Percentiles rank a stretch among this genome's conserved stretches.
Conservation (phyloP, 23 tunicate genomes). For the Aplidium turbinatum region DNA sequence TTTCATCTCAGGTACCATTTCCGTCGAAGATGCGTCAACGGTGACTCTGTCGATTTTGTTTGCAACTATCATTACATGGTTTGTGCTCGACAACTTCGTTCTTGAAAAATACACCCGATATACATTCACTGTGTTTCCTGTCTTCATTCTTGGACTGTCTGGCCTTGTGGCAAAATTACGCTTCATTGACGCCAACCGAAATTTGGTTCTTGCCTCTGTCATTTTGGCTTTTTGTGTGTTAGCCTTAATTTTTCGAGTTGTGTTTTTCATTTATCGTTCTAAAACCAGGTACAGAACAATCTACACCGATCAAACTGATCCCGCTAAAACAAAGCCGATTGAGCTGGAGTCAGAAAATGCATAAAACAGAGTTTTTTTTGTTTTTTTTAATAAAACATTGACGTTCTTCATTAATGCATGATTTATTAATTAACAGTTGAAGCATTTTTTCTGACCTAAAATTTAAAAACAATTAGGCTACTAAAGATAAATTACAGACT, state of each 20-base stretch:
- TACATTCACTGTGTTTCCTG: conserved; percentile 74
- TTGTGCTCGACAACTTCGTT: conserved; percentile 75
- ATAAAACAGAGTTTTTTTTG: too few species aligned
- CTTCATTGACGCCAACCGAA: conserved; percentile 11
- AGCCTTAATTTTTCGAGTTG: conserved; percentile 19
- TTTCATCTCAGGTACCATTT: conserved; percentile 40
- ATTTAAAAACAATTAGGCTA: too few species aligned
- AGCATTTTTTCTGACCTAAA: too few species aligned
- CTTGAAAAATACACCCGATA: conserved; percentile 65
- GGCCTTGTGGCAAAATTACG: conserved; percentile 44
- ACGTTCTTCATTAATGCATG: too few species aligned
- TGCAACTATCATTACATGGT: conserved; percentile 57
- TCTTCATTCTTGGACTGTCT: conserved; percentile 51
- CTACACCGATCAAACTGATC: background rate
- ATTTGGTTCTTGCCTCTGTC: conserved; percentile 42
- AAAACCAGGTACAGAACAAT: background rate
- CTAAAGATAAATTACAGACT: too few species aligned
- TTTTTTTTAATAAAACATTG: too few species aligned
- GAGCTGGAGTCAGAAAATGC: too few species aligned
- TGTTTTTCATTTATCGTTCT: conserved; percentile 8
- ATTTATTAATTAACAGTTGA: too few species aligned
- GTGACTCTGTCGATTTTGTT: conserved; percentile 48
- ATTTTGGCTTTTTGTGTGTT: conserved; percentile 25
- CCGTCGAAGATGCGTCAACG: conserved; percentile 51
- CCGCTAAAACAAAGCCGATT: too few species aligned